phyloP scores from a whole-genome alignment of 2,113 vertebrate species.

The Heterotilapia buettikoferi region DNA sequence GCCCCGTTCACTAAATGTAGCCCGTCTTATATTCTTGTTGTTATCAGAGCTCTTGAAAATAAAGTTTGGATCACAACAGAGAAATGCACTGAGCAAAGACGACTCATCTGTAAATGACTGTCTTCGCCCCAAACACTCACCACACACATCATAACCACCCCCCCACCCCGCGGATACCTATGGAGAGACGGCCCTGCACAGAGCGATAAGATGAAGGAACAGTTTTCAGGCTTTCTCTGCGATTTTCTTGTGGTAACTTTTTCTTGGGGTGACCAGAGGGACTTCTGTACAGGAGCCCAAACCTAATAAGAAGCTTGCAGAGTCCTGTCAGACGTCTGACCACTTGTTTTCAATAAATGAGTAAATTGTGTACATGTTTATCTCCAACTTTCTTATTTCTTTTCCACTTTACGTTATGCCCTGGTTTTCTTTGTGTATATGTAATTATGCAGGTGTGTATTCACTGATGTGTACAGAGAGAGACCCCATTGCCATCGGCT shows the following conservation, averaged over 20 bases:
- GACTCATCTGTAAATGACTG: slow-evolving; percentile 41
- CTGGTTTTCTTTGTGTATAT: neutral
- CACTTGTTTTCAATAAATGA: slow-evolving; percentile 35
- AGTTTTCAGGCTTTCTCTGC: slow-evolving; percentile 3
- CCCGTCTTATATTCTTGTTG: neutral
- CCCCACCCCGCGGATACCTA: neutral
- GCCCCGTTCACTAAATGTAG: neutral
- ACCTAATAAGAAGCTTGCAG: neutral
- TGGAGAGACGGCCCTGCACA: neutral
- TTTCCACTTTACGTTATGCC: neutral
- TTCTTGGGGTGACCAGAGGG: neutral
- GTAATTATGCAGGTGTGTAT: neutral
- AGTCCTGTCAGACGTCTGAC: neutral
- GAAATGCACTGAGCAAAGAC: slow-evolving; percentile 55
- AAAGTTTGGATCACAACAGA: slow-evolving; percentile 13
- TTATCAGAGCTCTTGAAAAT: slow-evolving; percentile 30
- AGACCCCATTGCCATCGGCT: neutral
- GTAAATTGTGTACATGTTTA: neutral
- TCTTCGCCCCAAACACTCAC: neutral
- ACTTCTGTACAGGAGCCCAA: slow-evolving; percentile 1
- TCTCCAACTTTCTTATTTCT: neutral
- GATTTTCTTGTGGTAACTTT: neutral
- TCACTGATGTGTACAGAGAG: neutral
- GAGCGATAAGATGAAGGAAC: neutral
- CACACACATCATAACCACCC: neutral